Base-by-base conservation (phyloP, 2,113 vertebrate species). In the Xenopus borealis region DNA sequence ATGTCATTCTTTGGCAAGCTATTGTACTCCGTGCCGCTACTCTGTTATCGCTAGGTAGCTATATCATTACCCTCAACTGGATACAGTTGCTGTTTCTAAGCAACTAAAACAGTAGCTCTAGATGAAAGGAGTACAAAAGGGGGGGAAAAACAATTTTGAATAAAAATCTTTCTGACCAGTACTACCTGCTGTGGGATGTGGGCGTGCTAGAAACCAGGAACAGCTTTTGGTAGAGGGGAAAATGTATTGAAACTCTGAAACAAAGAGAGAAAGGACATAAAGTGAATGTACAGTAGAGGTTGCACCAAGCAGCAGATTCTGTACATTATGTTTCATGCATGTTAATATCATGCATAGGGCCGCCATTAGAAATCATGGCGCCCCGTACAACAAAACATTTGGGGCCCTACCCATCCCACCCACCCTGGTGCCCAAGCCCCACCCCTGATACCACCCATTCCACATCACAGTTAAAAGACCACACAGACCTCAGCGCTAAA, bases 21-120 rank as follows among this genome's bases (percentile, higher is more conserved):
- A 63, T 76, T 76, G 66, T 74, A 61, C 44, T 74, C 64, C 59
- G 72, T 61, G 58, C 14, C 27, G 58, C 66, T 76, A 27, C 58
- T 63, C 66, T 69, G 73, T 76, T 76, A 55, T 76, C 66, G 46
- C 47, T 53, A 69, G 66, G 66, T 57, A 76, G 66, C 73, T 69
- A 40, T 69, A 59, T 69, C 73, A 69, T 76, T 69, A 76, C 73
- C 66, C 72, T 59, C 73, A 76, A 76, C 66, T 69, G 73, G 30
- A 69, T 69, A 69, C 50, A 62, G 20, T 63, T 68, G 57, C 73
- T 69, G 73, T 76, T 69, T 69, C 73, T 69, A 76, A 76, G 73
- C 73, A 76, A 76, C 73, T 76, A 69, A 76, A 76, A 75, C 46
- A 62, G 58, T 57, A 75, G 65, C 19, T 58, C 19, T 47, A 62